These are phyloP conservation scores for Microplitis mediator DNA, from an alignment of 1,140 invertebrate genomes.

Conservation along the genomic window DNA sequence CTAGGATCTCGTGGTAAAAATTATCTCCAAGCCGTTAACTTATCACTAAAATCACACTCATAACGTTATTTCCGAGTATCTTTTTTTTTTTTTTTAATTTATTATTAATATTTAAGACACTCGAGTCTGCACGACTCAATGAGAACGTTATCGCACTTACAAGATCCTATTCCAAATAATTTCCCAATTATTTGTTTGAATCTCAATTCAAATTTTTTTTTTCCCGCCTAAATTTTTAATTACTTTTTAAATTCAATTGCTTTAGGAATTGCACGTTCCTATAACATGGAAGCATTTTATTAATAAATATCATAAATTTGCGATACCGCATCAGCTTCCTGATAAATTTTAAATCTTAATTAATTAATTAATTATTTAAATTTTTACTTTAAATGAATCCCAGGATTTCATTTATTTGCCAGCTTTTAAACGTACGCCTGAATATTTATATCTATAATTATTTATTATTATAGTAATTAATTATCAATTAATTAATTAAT, in stretches of 20 bases:
- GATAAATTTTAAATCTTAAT: too few species aligned
- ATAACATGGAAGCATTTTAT: not conserved
- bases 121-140: not conserved
- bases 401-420: too few species aligned
- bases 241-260: not conserved
- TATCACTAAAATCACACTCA: conserved; percentile 57
- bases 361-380: too few species aligned
- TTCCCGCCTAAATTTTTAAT: not conserved
- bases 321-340: not conserved
- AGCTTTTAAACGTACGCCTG: too few species aligned
- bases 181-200: not conserved
- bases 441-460: too few species aligned
- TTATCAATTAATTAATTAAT: too few species aligned
- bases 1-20: not conserved
- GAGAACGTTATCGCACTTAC: not conserved
- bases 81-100: not conserved
- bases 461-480: too few species aligned
- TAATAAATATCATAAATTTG: not conserved
- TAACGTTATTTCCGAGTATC: conserved; percentile 43
- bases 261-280: conserved; percentile 34
- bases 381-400: not conserved
- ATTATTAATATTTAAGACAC: not conserved
- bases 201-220: not conserved
- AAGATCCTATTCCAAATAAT: not conserved
- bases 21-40: conserved; percentile 24